phyloP scores from a whole-genome alignment of 92 coral and sea anemone species.

The Paragorgia papillata region DNA sequence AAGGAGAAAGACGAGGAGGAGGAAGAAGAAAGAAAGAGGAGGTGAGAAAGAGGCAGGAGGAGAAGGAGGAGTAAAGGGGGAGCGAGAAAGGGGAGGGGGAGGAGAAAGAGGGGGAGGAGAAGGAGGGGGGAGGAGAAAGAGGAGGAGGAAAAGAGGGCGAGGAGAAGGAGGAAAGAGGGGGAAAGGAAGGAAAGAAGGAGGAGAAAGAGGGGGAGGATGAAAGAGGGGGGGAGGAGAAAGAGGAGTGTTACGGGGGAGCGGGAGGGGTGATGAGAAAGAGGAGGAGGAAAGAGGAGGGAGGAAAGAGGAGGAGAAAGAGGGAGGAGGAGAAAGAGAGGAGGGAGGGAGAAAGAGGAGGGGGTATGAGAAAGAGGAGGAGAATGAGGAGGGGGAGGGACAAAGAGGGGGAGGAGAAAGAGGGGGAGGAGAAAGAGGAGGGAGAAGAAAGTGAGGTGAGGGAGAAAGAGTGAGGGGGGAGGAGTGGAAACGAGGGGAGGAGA shows the following conservation, averaged over 20 bases:
- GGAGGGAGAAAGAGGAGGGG: background rate
- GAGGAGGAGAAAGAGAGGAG: background rate
- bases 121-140: too few relatives aligned
- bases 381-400: background rate
- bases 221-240: background rate
- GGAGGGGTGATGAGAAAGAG: background rate
- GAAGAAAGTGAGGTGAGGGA: background rate
- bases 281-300: background rate
- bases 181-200: background rate
- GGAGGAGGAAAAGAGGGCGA: background rate
- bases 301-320: background rate
- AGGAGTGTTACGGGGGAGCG: background rate
- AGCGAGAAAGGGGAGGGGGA: too few relatives aligned
- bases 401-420: background rate
- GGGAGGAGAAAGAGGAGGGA: background rate
- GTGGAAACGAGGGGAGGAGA: too few relatives aligned
- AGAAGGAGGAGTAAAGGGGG: too few relatives aligned
- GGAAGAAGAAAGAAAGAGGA: too few relatives aligned
- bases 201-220: background rate
- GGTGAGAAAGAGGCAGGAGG: too few relatives aligned
- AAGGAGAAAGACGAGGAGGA: too few relatives aligned
- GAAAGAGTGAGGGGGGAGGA: too few relatives aligned
- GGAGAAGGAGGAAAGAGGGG: slow-evolving; percentile 3
- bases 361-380: background rate
- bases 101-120: too few relatives aligned